These are phyloP conservation scores for Triplophysa dalaica DNA, from an alignment of 2,113 vertebrate species.

Conservation along the genomic window DNA sequence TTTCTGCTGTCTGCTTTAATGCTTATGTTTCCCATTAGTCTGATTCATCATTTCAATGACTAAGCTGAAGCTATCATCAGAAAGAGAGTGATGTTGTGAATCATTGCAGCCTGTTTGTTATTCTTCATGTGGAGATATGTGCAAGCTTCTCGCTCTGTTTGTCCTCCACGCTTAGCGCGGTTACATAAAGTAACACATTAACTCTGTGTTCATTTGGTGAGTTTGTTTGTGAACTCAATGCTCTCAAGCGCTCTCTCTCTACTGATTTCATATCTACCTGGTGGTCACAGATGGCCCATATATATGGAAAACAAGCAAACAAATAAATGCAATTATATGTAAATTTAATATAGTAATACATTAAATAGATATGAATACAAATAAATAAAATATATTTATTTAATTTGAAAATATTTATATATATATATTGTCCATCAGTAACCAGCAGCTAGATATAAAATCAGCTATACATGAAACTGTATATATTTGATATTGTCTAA, in stretches of 20 bases:
- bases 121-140: constrained; percentile 4
- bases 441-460: too few relatives aligned
- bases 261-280: background rate
- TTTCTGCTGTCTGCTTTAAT: constrained; percentile 36
- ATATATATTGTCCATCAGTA: too few relatives aligned
- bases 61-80: constrained; percentile 32
- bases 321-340: too few relatives aligned
- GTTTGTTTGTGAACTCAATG: background rate
- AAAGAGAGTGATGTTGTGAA: constrained; percentile 7
- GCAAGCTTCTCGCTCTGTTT: background rate
- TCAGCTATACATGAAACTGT: too few relatives aligned
- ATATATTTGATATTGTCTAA: too few relatives aligned
- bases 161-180: background rate
- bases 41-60: constrained; percentile 41
- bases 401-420: too few relatives aligned
- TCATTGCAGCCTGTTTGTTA: constrained; percentile 28
- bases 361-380: too few relatives aligned
- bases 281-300: too few relatives aligned
- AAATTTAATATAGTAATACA: too few relatives aligned
- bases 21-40: constrained; percentile 31
- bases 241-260: background rate
- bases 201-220: background rate
- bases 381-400: too few relatives aligned
- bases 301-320: too few relatives aligned
- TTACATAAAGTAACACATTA: constrained; percentile 17